Base-by-base conservation (phyloP, 2,888 invertebrate genomes). In the Mechanitis mazaeus region DNA sequence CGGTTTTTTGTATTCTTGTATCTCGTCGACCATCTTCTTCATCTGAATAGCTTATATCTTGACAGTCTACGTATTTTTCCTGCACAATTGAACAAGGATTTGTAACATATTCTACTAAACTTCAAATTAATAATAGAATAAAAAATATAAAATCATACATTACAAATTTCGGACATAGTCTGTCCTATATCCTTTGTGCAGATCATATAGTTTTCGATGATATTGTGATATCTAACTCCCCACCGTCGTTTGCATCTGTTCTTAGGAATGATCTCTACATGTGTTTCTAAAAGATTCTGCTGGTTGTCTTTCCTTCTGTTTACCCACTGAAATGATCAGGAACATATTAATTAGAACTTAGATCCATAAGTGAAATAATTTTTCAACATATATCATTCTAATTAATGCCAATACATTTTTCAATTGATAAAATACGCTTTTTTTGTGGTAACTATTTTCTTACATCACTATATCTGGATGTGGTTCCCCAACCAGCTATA, bases 181-280 rank as follows among this genome's bases (percentile, higher is more conserved):
- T 85, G 81, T 2, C 86, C 86, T 7, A 86, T 78, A 38, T 88
- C 87, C 64, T 83, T 86, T 2, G 83, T 79, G 72, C 88, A 88
- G 56, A 88, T 83, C 87, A 87, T 88, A 71, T 87, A 87, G 71
- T 88, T 86, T 4, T 87, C 87, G 20, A 88, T 86, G 57, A 87
- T 87, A 62, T 87, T 85, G 69, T 81, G 79, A 67, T 87, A 87
- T 0, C 85, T 77, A 0, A 73, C 42, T 0, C 87, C 87, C 88
- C 87, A 88, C 9, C 84, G 83, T 2, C 83, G 75, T 68, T 86
- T 87, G 75, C 88, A 88, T 60, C 78, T 76, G 31, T 65, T 74
- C 66, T 86, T 86, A 0, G 79, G 59, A 20, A 85, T 83, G 28
- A 88, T 82, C 69, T 87, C 86, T 0, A 85, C 87, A 3, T 70